phyloP scores from a whole-genome alignment of 2,888 invertebrate species.

The Perithous albicinctus region DNA sequence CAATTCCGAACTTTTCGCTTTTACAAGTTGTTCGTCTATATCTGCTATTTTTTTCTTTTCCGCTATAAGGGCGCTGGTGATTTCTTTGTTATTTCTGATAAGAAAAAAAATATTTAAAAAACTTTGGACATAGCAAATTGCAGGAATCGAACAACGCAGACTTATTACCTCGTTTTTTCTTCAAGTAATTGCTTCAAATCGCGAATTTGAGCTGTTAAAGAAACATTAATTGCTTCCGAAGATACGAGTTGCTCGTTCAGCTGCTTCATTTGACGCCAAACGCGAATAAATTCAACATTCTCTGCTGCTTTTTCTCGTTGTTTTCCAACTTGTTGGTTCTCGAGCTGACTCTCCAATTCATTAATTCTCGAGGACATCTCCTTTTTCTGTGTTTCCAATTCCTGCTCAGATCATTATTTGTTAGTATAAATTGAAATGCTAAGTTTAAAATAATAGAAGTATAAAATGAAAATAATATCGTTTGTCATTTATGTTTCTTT shows the following conservation, averaged over 20 bases:
- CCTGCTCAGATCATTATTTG: conserved; percentile 67
- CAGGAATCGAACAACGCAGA: background rate
- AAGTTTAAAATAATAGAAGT: too few species aligned
- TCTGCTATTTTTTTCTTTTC: conserved; percentile 77
- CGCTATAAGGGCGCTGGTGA: conserved; percentile 70
- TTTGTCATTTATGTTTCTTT: too few species aligned
- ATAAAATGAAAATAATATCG: too few species aligned
- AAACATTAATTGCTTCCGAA: conserved; percentile 74
- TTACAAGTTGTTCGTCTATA: conserved; percentile 75
- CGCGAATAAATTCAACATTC: conserved; percentile 81
- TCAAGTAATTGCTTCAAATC: conserved; percentile 77
- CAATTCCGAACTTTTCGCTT: conserved; percentile 73
- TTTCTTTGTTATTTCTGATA: conserved; percentile 75
- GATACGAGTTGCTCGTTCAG: conserved; percentile 78
- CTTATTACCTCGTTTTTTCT: conserved; percentile 76
- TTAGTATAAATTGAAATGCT: background rate
- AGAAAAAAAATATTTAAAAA: background rate
- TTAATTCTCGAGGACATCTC: conserved; percentile 74
- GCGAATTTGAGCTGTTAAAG: conserved; percentile 75
- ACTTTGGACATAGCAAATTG: background rate
- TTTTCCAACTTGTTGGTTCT: conserved; percentile 69
- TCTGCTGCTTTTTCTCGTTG: conserved; percentile 80
- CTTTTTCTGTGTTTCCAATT: conserved; percentile 78
- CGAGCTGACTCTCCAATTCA: conserved; percentile 78
- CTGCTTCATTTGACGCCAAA: conserved; percentile 81